These are phyloP conservation scores for Noctilio leporinus DNA, from an alignment of 2,113 vertebrate species.

Conservation along the genomic window DNA sequence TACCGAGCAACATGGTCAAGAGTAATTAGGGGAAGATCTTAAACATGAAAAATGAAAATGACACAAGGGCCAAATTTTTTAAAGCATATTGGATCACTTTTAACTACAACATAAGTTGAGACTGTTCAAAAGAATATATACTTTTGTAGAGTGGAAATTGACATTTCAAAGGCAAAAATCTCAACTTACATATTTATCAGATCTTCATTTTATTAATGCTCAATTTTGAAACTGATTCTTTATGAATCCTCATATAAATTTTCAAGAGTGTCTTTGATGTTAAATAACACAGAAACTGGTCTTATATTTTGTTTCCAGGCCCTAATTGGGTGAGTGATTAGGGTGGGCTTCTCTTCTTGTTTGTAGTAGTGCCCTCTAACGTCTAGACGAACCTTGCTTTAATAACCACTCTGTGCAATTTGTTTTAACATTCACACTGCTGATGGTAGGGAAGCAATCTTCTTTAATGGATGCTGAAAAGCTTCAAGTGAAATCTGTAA, in stretches of 20 bases:
- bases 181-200: not conserved
- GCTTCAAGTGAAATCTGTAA: slow-evolving; percentile 14
- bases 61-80: not conserved
- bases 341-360: not conserved
- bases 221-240: not conserved
- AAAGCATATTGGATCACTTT: not conserved
- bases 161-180: not conserved
- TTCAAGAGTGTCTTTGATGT: not conserved
- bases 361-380: slow-evolving; percentile 7
- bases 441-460: not conserved
- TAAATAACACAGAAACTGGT: not conserved
- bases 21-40: not conserved
- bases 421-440: slow-evolving; percentile 26
- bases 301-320: not conserved
- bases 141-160: not conserved
- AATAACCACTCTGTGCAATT: not conserved
- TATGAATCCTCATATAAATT: not conserved
- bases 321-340: not conserved
- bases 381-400: not conserved
- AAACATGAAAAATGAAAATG: slow-evolving; percentile 14
- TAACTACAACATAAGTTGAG: not conserved
- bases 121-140: not conserved
- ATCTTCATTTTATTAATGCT: not conserved
- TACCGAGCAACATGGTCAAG: not conserved
- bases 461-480: slow-evolving; percentile 19